Evolutionary conservation across 2,797 vertebrate species (phyloP), one percentile per base, ranked within the genome.

Genomic region (Phataginus tetradactyla): DNA sequence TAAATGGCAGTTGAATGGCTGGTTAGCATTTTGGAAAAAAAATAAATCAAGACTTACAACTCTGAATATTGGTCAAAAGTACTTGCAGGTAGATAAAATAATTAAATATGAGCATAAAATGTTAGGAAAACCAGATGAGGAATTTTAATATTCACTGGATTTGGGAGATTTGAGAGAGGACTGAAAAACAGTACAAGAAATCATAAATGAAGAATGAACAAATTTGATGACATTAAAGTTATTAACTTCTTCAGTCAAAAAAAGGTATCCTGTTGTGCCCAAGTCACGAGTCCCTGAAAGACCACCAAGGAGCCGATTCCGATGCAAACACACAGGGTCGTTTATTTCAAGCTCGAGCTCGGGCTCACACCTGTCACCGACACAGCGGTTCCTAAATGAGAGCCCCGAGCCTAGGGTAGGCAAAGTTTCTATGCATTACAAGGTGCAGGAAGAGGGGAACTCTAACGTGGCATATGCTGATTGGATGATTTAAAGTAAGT

Each of bases 101-200:
- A 96, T 95, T 96, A 97, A 95, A 96, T 92, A 86, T 42, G 77
- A 95, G 79, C 93, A 92, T 91, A 91, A 96, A 91, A 96, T 51
- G 25, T 95, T 96, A 94, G 64, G 72, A 71, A 95, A 97, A 39
- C 74, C 90, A 97, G 68, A 97, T 91, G 94, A 95, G 45, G 55
- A 97, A 94, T 96, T 96, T 97, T 97, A 96, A 96, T 97, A 96
- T 93, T 90, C 53, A 79, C 55, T 96, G 84, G 75, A 96, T 93
- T 92, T 89, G 59, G 32, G 64, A 59, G 53, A 91, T 97, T 97
- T 95, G 51, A 86, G 71, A 92, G 39, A 94, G 29, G 29, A 86
- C 39, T 92, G 45, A 90, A 89, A 86, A 91, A 80, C 0, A 93
- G 14, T 21, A 20, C 84, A 91, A 94, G 55, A 92, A 89, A 91